A percentile compares a stretch with the other conserved stretches of the same genome.
These are phyloP conservation scores for Eristalis arbustorum DNA, from an alignment of 2,888 invertebrate species.

Conservation along the genomic window DNA sequence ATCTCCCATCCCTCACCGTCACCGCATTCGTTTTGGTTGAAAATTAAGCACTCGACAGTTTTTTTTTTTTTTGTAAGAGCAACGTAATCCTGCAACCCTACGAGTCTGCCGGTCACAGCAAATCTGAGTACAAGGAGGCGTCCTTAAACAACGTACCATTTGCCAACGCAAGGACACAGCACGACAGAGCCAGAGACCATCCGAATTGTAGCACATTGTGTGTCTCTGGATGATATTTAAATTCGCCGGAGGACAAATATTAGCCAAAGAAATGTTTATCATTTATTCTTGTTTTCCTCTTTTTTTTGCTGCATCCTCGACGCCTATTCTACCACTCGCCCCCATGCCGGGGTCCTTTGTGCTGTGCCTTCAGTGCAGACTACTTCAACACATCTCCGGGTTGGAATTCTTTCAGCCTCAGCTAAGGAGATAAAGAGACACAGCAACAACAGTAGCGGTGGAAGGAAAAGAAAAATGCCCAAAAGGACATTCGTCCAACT, in stretches of 20 bases:
- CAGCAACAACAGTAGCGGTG: background rate
- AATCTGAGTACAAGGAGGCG: background rate
- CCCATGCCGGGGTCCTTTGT: background rate
- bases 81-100: background rate
- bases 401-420: background rate
- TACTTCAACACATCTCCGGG: slow-evolving; percentile 24
- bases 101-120: background rate
- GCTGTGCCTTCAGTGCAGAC: slow-evolving; percentile 42
- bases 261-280: slow-evolving; percentile 53
- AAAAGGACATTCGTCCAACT: slow-evolving; percentile 48
- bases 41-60: background rate
- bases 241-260: slow-evolving; percentile 48
- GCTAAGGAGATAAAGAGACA: background rate
- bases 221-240: slow-evolving; percentile 20
- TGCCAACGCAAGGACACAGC: background rate
- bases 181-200: background rate
- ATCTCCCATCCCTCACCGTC: background rate
- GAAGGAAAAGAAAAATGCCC: background rate
- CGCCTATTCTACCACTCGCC: slow-evolving; percentile 7
- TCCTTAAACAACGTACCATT: background rate
- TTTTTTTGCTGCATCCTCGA: slow-evolving; percentile 2
- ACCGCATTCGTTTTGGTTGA: background rate
- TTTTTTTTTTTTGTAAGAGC: too few relatives aligned
- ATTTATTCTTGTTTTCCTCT: slow-evolving; percentile 26
- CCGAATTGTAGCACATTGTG: slow-evolving; percentile 16